phyloP scores from a whole-genome alignment of 2,113 vertebrate genomes.

The Phainopepla nitens region DNA sequence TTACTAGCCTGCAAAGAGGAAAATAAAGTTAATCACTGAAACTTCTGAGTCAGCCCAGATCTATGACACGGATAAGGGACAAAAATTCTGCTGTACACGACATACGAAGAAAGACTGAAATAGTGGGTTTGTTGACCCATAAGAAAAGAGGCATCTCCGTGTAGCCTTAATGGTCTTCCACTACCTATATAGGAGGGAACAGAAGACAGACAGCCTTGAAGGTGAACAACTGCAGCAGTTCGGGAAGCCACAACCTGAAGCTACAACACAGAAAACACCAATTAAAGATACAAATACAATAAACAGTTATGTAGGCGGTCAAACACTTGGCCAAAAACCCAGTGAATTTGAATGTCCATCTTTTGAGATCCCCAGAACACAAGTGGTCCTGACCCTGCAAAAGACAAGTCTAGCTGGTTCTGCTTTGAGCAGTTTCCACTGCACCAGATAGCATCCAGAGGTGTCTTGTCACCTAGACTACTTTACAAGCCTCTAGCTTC shows the following conservation, averaged over 20 bases:
- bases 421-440: background rate
- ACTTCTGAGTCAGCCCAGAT: background rate
- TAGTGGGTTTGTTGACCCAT: background rate
- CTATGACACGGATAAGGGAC: background rate
- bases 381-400: background rate
- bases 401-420: background rate
- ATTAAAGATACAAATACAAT: background rate
- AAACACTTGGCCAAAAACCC: background rate
- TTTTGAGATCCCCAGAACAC: background rate
- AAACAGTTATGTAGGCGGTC: background rate
- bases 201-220: background rate
- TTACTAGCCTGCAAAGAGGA: background rate
- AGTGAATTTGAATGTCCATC: background rate
- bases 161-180: background rate
- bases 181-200: background rate
- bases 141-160: background rate
- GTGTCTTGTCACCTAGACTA: background rate
- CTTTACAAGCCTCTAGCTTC: background rate
- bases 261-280: background rate
- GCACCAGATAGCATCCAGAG: background rate
- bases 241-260: background rate
- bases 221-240: background rate
- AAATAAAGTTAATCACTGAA: background rate
- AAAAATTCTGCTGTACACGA: background rate
- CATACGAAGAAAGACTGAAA: background rate